Percentiles rank a stretch among this genome's conserved stretches.
These are phyloP conservation scores for Phrynocephalus forsythii DNA, from an alignment of 2,797 vertebrate genomes.

Conservation along the genomic window DNA sequence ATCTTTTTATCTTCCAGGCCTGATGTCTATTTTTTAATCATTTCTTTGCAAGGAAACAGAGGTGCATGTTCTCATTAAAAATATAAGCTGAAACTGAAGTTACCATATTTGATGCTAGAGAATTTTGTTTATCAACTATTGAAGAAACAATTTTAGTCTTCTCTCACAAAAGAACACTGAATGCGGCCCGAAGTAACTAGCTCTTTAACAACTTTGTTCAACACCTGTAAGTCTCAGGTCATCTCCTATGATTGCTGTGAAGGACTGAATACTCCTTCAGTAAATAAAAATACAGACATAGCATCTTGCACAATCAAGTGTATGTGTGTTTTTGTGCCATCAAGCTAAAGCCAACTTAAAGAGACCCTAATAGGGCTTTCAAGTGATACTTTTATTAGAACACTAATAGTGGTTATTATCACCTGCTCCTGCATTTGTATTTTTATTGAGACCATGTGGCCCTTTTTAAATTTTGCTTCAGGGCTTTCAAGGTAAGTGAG, in stretches of 20 bases:
- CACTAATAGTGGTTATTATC: no score
- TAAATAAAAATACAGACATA: not conserved
- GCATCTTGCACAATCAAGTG: not conserved
- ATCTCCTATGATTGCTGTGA: not conserved
- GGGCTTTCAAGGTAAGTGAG: no score
- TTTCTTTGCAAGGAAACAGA: not conserved
- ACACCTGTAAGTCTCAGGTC: not conserved
- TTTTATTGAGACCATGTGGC: no score
- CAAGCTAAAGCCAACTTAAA: no score
- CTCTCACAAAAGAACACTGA: not conserved
- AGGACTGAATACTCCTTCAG: not conserved
- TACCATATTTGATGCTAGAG: not conserved
- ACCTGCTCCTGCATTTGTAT: no score
- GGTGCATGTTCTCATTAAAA: no score
- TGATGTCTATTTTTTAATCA: not conserved
- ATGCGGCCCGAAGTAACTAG: not conserved
- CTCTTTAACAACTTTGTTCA: not conserved
- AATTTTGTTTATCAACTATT: not conserved
- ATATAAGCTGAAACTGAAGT: not conserved
- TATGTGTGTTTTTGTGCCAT: no score
- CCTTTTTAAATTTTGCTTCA: no score
- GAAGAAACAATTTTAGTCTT: not conserved
- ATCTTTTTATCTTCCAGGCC: not conserved
- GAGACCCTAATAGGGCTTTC: no score
- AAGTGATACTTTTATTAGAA: no score